Percentiles rank a stretch among this genome's conserved stretches.
Evolutionary conservation across 2,888 invertebrate species (phyloP).

Genomic region (Nymphalis polychloros): DNA sequence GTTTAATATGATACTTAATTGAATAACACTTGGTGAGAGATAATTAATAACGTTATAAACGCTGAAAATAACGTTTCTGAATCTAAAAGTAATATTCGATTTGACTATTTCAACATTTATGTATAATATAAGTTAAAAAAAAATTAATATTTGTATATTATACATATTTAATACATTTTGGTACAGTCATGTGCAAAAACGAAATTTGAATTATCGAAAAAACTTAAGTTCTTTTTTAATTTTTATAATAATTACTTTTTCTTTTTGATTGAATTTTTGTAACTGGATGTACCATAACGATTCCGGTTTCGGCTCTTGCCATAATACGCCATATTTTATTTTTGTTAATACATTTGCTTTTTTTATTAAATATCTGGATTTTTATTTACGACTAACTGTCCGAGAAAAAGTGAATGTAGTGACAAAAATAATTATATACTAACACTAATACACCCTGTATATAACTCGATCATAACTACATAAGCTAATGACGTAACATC

Average conservation of each 20-base stretch:
- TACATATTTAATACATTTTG: neutral
- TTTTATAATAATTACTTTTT: neutral
- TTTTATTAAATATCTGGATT: conserved; percentile 51
- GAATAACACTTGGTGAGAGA: conserved; percentile 2
- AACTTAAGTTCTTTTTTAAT: neutral
- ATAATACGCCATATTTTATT: conserved; percentile 51
- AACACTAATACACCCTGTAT: conserved; percentile 34
- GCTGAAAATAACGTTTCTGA: neutral
- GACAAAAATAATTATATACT: conserved; percentile 60
- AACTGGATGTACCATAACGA: conserved; percentile 25
- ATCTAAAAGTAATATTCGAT: neutral
- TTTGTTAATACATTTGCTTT: conserved; percentile 82
- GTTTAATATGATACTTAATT: neutral
- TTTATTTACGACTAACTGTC: conserved; percentile 81
- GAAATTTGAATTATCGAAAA: neutral
- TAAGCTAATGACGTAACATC: no score
- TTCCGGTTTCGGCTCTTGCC: conserved; percentile 33
- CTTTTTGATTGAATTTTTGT: conserved; percentile 7
- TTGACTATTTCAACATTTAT: no score
- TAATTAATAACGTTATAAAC: neutral
- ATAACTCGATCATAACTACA: neutral
- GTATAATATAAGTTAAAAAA: no score
- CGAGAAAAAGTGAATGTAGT: conserved; percentile 75
- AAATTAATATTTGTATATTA: neutral
- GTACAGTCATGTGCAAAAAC: conserved; percentile 24